Conservation (phyloP, 2,113 vertebrate genomes). For the Syngnathus floridae region DNA sequence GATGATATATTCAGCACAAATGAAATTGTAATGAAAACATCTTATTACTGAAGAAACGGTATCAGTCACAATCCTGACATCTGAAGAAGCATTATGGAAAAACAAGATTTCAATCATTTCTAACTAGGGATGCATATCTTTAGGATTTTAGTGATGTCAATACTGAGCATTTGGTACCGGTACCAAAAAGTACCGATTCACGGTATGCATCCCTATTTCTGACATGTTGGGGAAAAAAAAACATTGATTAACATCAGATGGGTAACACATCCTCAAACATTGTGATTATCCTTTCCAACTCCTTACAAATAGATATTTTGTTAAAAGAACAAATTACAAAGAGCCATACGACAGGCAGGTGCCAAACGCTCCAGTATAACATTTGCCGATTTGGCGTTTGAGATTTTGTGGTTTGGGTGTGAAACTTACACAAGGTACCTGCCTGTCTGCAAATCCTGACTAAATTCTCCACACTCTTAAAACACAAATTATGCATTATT, state of each 20-base stretch:
- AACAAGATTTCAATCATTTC: background rate
- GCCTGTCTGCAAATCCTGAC: background rate
- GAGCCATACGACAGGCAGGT: background rate
- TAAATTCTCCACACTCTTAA: background rate
- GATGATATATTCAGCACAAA: background rate
- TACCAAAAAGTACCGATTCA: no score
- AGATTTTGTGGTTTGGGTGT: constrained; percentile 1
- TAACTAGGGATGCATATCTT: no score
- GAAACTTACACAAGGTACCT: background rate
- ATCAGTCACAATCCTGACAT: background rate
- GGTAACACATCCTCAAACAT: background rate
- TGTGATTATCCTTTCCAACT: background rate
- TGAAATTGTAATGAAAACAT: background rate
- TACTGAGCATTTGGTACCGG: no score
- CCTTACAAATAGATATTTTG: background rate
- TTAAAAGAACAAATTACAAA: background rate
- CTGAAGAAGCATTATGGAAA: background rate
- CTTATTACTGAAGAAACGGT: background rate
- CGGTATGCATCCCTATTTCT: no score
- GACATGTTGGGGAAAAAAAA: no score
- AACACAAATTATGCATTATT: background rate
- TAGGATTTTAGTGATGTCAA: no score
- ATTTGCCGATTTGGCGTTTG: background rate
- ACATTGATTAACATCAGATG: constrained; percentile 3
- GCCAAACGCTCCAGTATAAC: constrained; percentile 1